These are phyloP conservation scores for Mormyrus hasselquistii DNA, from an alignment of 2,797 vertebrate genomes.

Conservation along the genomic window DNA sequence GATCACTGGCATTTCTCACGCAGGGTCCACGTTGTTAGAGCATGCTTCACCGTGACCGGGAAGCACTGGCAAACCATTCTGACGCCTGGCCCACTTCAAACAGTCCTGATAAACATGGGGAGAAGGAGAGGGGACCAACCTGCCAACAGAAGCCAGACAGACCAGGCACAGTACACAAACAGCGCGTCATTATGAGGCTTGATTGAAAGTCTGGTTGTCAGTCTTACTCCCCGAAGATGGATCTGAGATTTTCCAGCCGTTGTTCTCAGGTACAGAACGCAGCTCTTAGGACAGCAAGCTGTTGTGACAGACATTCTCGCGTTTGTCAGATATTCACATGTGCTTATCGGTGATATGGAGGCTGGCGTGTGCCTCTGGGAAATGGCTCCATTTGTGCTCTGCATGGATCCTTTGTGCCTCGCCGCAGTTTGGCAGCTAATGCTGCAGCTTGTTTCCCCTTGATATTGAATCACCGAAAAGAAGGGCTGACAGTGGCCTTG, in stretches of 20 bases:
- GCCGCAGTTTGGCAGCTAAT: not conserved
- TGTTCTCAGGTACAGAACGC: not conserved
- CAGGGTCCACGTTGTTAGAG: not conserved
- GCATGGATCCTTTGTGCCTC: not conserved
- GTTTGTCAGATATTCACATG: not conserved
- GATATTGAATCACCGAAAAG: not conserved
- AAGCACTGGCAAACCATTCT: not conserved
- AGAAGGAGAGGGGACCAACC: conserved; percentile 38
- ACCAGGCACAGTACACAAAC: conserved; percentile 34
- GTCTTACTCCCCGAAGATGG: conserved; percentile 20
- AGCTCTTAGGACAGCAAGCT: conserved; percentile 3
- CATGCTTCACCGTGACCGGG: not conserved
- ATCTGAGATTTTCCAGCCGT: conserved; percentile 20
- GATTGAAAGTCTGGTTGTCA: conserved; percentile 38
- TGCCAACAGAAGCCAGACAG: conserved; percentile 40
- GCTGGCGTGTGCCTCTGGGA: not conserved
- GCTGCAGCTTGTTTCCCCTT: not conserved
- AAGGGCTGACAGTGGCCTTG: not conserved
- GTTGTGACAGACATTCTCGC: not conserved
- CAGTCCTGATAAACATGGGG: conserved; percentile 40
- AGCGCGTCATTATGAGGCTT: conserved; percentile 40
- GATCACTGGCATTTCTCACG: not conserved
- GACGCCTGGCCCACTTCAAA: not conserved
- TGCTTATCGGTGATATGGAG: conserved; percentile 2
- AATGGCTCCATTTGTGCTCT: conserved; percentile 4